Base-by-base conservation (phyloP, 1,140 invertebrate species). In the Caenorhabditis tropicalis region DNA sequence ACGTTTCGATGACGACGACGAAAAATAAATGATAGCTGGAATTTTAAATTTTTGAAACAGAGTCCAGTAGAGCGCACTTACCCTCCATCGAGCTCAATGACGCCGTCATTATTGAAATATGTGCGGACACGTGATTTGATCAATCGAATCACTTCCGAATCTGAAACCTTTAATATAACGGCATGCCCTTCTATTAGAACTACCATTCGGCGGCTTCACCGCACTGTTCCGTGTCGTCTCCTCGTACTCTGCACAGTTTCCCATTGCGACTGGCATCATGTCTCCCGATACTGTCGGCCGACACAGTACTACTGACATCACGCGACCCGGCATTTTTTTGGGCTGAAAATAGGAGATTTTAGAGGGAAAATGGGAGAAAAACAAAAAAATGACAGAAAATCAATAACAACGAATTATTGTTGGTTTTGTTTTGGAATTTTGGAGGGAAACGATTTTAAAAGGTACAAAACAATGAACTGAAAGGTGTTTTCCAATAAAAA, bases 141-240 rank as follows among this genome's bases (percentile, higher is more conserved):
- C 6, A 56, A 21, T 36, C 29, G 29, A 10, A 46, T 82, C 31
- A 56, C 51, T 29, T 82, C 51, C 7, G n/a, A 51, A 19, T 39
- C n/a, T 74, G 43, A 27, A 82, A 83, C n/a, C n/a, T 51, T 5
- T 51, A 5, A 19, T n/a, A 19, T 19, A 19, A 51, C n/a, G 15
- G 6, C n/a, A n/a, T 5, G 9, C n/a, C n/a, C n/a, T 0, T 51
- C 10, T 0, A 16, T 19, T 16, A 27, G 21, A 56, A 6, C 16
- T 15, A 43, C 5, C 79, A 95, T 95, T 96, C 94, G 99, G 97
- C 92, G 65, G 65, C n/a, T 74, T 39, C 7, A 74, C 33, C 4
- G 43, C 65, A 24, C 24, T 74, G 24, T 21, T 43, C 36, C 43
- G 43, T 7, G 65, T 74, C 1, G 65, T 36, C n/a, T 74, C 65